phyloP scores from a whole-genome alignment of 2,113 vertebrate species.

The Atractosteus spatula region DNA sequence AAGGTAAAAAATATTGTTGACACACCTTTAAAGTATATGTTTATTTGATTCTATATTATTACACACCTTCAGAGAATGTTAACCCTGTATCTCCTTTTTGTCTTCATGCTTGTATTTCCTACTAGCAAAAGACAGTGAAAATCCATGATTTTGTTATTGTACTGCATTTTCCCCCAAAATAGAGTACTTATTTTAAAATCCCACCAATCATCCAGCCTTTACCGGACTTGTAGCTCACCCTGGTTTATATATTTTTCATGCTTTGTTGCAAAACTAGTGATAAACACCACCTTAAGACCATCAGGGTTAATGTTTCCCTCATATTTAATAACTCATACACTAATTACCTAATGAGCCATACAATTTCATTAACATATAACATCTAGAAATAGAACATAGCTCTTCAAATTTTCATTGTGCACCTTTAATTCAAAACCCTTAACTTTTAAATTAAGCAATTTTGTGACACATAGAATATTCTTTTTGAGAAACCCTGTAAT shows the following conservation, averaged over 20 bases:
- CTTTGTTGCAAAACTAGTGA: conserved; percentile 25
- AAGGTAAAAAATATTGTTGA: too few species aligned
- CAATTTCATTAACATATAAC: conserved; percentile 63
- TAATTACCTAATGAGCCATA: conserved; percentile 60
- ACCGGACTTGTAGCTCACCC: too few species aligned
- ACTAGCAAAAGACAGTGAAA: too few species aligned
- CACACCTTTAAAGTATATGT: too few species aligned
- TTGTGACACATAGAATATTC: conserved; percentile 3
- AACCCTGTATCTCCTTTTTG: too few species aligned
- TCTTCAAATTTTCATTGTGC: conserved; percentile 33
- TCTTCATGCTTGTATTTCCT: too few species aligned
- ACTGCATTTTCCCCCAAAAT: too few species aligned
- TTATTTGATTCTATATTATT: too few species aligned
- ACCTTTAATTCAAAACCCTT: not conserved
- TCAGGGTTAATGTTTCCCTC: conserved; percentile 7
- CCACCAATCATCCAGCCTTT: not conserved
- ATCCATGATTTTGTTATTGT: too few species aligned
- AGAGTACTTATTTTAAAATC: not conserved
- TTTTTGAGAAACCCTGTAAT: conserved; percentile 6
- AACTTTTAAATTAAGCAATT: conserved; percentile 7
- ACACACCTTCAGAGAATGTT: too few species aligned
- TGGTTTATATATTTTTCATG: conserved; percentile 2
- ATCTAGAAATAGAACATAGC: conserved; percentile 51
- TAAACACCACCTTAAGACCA: conserved; percentile 34
- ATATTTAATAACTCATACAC: conserved; percentile 44